Percentiles rank a stretch among this genome's conserved stretches.
Evolutionary conservation across 92 coral and sea anemone genomes (phyloP).

Genomic region (Phenganax subtilis): DNA sequence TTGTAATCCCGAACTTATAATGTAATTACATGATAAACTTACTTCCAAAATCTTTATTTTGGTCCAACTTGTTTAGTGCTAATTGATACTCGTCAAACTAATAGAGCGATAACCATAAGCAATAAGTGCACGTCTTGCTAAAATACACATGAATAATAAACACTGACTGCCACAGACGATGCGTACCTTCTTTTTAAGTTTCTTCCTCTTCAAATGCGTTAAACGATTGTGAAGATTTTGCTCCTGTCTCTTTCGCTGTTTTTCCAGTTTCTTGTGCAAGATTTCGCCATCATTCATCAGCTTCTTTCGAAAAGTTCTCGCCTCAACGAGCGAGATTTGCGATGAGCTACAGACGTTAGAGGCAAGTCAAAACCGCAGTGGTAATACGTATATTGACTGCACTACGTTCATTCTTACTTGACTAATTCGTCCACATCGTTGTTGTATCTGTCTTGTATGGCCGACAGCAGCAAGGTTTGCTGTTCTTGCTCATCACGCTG

Average conservation of each 20-base stretch:
- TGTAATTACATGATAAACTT: not conserved
- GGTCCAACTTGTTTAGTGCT: slow-evolving; percentile 55
- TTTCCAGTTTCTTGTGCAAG: slow-evolving; percentile 60
- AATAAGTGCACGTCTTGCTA: no score
- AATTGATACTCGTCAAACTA: slow-evolving; percentile 68
- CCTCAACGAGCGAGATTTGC: slow-evolving; percentile 66
- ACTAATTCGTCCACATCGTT: slow-evolving; percentile 32
- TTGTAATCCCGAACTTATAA: not conserved
- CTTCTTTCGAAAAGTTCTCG: slow-evolving; percentile 60
- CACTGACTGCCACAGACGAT: not conserved
- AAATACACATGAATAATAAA: no score
- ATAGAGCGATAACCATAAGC: not conserved
- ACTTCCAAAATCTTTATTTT: slow-evolving; percentile 51
- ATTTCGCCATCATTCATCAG: slow-evolving; percentile 75
- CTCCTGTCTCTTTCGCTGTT: slow-evolving; percentile 71
- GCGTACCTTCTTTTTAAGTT: slow-evolving; percentile 71
- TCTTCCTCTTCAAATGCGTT: slow-evolving; percentile 72
- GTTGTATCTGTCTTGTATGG: slow-evolving; percentile 30
- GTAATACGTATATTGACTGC: not conserved
- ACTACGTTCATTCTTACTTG: slow-evolving; percentile 6
- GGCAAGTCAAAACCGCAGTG: not conserved
- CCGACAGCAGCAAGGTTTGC: slow-evolving; percentile 1
- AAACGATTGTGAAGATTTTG: slow-evolving; percentile 74
- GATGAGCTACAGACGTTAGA: slow-evolving; percentile 52
- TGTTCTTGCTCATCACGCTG: slow-evolving; percentile 27